Evolutionary conservation across 2,113 vertebrate species (phyloP).

Genomic region (Ceyx margarethae): DNA sequence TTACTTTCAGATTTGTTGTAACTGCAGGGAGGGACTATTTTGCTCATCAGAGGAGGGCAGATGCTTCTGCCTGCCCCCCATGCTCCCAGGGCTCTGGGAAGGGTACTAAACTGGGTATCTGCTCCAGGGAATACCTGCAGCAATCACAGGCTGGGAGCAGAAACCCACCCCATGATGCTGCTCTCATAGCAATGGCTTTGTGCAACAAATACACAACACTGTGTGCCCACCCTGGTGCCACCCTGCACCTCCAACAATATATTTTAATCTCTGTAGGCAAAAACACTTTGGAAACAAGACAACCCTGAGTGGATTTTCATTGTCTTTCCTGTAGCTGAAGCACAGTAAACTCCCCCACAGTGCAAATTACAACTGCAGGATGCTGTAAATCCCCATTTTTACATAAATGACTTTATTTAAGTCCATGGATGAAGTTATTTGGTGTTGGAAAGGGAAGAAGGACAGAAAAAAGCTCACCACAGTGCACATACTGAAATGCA

Average conservation of each 20-base stretch:
- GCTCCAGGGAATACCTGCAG: constrained; percentile 19
- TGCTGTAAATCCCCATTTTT: not conserved
- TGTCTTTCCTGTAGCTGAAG: not conserved
- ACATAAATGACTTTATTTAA: not conserved
- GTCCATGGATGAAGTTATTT: not conserved
- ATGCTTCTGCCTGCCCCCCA: not conserved
- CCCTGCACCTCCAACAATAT: not conserved
- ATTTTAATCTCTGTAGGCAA: not conserved
- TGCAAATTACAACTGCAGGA: not conserved
- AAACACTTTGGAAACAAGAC: not conserved
- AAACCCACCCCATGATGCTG: not conserved
- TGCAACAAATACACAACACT: fast-evolving
- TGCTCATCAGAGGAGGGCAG: not conserved
- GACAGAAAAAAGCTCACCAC: not conserved
- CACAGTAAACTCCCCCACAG: not conserved
- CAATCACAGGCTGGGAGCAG: not conserved
- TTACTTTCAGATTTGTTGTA: not conserved
- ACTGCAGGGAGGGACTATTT: not conserved
- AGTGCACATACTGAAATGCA: not conserved
- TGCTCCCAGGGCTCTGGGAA: not conserved
- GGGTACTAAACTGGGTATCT: constrained; percentile 29
- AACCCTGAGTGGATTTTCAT: not conserved
- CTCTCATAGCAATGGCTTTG: not conserved
- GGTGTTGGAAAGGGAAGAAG: not conserved
- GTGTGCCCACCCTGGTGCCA: not conserved